phyloP scores from a whole-genome alignment of 2,113 vertebrate genomes.

The Phaetusa simplex region DNA sequence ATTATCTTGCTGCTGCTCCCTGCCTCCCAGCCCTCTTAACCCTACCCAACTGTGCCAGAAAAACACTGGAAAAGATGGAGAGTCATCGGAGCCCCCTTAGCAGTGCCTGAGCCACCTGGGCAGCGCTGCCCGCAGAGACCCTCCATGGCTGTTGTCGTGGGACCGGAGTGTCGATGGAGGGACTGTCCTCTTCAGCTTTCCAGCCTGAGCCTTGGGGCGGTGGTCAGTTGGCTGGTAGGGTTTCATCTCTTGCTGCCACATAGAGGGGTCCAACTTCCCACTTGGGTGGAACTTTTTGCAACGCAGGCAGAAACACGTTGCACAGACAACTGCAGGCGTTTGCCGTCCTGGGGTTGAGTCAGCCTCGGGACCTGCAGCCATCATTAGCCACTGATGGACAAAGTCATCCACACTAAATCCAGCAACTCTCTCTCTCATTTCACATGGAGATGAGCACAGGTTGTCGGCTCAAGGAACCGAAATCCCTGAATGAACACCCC shows the following conservation, averaged over 20 bases:
- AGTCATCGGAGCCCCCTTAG: background rate
- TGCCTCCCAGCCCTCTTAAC: background rate
- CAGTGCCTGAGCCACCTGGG: background rate
- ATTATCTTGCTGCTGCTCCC: background rate
- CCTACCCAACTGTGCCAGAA: background rate
- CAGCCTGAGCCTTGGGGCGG: background rate
- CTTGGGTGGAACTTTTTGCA: too few species aligned
- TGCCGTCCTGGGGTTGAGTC: background rate
- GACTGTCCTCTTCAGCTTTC: background rate
- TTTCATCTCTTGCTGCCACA: background rate
- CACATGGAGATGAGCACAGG: background rate
- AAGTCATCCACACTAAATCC: background rate
- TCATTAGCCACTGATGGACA: background rate
- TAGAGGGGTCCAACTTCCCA: background rate
- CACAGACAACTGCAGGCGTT: background rate
- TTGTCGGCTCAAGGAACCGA: background rate
- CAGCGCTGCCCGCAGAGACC: background rate
- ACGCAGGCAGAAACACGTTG: fast-evolving
- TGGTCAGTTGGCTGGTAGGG: background rate
- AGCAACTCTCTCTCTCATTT: background rate
- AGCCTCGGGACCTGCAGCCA: background rate
- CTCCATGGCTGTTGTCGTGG: background rate
- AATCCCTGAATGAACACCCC: background rate
- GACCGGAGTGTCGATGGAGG: background rate
- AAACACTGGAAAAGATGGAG: background rate